Evolutionary conservation across 2,797 vertebrate species (phyloP), one percentile per base, ranked within the genome.

Genomic region (Cetoscarus ocellatus): DNA sequence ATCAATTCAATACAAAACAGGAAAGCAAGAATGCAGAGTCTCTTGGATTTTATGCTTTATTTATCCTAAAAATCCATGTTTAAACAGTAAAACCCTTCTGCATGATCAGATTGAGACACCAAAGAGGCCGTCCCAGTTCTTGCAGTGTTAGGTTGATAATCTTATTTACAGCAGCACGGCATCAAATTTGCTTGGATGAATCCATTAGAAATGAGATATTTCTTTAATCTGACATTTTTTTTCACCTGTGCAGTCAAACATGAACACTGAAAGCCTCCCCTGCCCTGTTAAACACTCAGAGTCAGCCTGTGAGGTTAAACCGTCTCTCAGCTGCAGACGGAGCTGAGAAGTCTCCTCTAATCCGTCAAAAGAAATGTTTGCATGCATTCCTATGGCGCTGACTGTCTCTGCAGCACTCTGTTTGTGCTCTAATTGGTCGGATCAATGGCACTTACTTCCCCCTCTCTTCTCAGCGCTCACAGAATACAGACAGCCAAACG

Each of bases 361-460:
- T 59, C 74, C 15, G 35, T 61, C 64, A 27, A 27, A 52, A 10
- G 43, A 68, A 19, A 44, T 43, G 44, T 66, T 53, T 70, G 53
- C 40, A 18, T 61, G 58, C 51, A 54, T 67, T 64, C 35, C 34
- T 53, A 15, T 18, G 1, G 12, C 52, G 43, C 58, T 7, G n/a
- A 35, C 7, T 14, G 45, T 58, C 50, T 60, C 51, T 61, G 17
- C 63, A 39, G 44, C 40, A 6, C 55, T 56, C 69, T 34, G 62
- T 44, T 42, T 75, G 59, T 43, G 61, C 68, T 64, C 47, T 62
- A 68, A 77, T 79, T 58, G 63, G 51, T 68, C 5, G 7, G 66
- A 82, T 76, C 73, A 68, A 56, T 71, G 59, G 40, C 69, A 71
- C 56, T 69, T 52, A 57, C 43, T 52, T 19, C 45, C n/a, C 55